These are phyloP conservation scores for Tenualosa ilisha DNA, from an alignment of 2,797 vertebrate species.

Conservation along the genomic window DNA sequence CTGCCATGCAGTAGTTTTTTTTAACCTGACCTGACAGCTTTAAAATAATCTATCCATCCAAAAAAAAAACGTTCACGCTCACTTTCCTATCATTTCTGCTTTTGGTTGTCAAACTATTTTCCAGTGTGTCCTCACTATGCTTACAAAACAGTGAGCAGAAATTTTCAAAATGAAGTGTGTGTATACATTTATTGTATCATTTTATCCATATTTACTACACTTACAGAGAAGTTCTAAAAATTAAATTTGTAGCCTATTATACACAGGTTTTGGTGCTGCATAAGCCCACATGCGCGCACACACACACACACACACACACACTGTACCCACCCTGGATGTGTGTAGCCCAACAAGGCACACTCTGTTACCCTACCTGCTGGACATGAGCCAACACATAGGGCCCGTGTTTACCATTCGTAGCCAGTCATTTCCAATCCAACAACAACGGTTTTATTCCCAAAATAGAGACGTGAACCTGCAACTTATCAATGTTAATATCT, in stretches of 20 bases:
- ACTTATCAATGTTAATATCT: constrained; percentile 56
- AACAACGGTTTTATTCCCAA: constrained; percentile 57
- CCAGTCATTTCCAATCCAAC: constrained; percentile 50
- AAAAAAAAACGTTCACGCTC: constrained; percentile 10
- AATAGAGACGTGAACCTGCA: constrained; percentile 56
- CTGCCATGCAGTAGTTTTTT: constrained; percentile 76
- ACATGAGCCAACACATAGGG: constrained; percentile 39
- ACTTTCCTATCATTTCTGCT: background rate
- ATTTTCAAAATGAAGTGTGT: background rate
- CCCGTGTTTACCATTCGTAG: constrained; percentile 55
- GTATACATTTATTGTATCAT: background rate
- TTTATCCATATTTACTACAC: background rate
- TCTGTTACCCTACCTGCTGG: constrained; percentile 50
- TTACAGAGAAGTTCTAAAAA: background rate
- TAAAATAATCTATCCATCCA: constrained; percentile 72
- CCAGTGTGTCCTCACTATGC: background rate
- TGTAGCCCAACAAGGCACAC: constrained; percentile 50
- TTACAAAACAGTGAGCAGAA: background rate
- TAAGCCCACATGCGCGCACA: background rate
- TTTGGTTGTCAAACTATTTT: background rate
- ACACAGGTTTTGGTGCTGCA: background rate
- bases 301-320: background rate
- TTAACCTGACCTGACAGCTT: constrained; percentile 86
- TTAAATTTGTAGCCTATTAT: background rate
- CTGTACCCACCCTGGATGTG: constrained; percentile 31